Evolutionary conservation across 2,113 vertebrate species (phyloP), one percentile per base, ranked within the genome.

Genomic region (Sebastes schlegelii): DNA sequence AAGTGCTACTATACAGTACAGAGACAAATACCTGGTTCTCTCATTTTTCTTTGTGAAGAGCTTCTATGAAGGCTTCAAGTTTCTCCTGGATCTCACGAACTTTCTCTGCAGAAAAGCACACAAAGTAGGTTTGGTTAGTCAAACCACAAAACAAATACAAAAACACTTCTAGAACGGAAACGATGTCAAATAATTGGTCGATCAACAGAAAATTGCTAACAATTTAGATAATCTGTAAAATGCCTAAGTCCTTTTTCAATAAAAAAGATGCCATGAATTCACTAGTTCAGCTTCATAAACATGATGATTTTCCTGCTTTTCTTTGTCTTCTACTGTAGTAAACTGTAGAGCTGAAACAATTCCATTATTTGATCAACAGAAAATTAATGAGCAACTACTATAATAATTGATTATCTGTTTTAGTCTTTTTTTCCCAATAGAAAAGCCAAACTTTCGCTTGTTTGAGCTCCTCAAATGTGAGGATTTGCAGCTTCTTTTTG

Each of bases 1-100:
- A 5, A 64, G 4, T 58, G 78, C 12, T 52, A 52, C 3, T 45
- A 46, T 4, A 10, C 8, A 62, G 40, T 63, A 66, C 11, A 54
- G 48, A 81, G 66, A 17, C n/a, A 45, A 9, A 63, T 91, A 95
- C 93, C 88, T 92, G 65, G 17, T 83, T 86, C 43, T 83, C 70
- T 93, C 96, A 99, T 82, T 99, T 99, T 83, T 99, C 98, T 91
- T 99, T 97, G 94, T 99, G 98, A 86, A 99, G 98, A 88, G 98
- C 97, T 96, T 99, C 98, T 81, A 99, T 99, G 94, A 99, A 99
- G 82, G 96, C 97, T 96, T 99, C 98, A 93, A 99, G 97, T 94
- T 99, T 99, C 94, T 99, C 98, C 94, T 99, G 98, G 90, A 99
- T 99, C 96, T 99, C 98, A 63, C 98, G 96, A 85, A 99, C 98